A percentile compares a stretch with the other conserved stretches of the same genome.
Evolutionary conservation across 2,888 invertebrate species (phyloP).

Genomic region (Agriopis aurantiaria): DNA sequence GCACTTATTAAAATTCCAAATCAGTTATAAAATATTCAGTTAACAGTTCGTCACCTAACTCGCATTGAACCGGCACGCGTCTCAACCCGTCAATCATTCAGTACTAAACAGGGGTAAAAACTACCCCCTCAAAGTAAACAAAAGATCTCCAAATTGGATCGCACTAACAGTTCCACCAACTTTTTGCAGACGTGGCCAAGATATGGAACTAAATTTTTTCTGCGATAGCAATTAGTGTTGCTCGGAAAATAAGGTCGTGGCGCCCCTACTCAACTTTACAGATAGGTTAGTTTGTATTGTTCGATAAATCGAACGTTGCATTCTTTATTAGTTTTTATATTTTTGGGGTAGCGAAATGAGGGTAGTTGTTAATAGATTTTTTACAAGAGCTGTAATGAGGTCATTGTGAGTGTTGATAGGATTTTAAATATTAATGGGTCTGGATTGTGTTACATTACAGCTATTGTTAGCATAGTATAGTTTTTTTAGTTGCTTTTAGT

Average conservation of each 20-base stretch:
- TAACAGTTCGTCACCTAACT: constrained; percentile 34
- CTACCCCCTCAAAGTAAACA: constrained; percentile 53
- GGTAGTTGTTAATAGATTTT: constrained; percentile 32
- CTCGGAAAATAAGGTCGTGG: not conserved
- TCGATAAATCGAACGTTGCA: constrained; percentile 62
- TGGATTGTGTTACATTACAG: constrained; percentile 1
- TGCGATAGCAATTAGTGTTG: not conserved
- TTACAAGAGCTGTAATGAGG: constrained; percentile 33
- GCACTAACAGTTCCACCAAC: constrained; percentile 53
- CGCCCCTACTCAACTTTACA: not conserved
- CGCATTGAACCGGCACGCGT: constrained; percentile 34
- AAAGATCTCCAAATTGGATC: constrained; percentile 67
- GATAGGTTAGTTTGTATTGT: not conserved
- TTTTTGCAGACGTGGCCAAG: not conserved
- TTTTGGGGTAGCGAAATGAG: constrained; percentile 33
- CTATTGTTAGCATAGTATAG: not conserved
- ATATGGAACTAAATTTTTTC: not conserved
- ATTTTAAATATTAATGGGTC: constrained; percentile 33
- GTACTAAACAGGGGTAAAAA: constrained; percentile 49
- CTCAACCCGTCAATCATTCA: constrained; percentile 45
- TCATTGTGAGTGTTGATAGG: constrained; percentile 40
- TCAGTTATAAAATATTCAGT: constrained; percentile 51
- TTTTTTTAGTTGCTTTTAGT: no score
- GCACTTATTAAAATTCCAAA: constrained; percentile 13
- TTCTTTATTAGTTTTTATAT: constrained; percentile 59